These are phyloP conservation scores for Stichodactyla mertensii DNA, from an alignment of 64 coral and sea anemone genomes.

Conservation along the genomic window DNA sequence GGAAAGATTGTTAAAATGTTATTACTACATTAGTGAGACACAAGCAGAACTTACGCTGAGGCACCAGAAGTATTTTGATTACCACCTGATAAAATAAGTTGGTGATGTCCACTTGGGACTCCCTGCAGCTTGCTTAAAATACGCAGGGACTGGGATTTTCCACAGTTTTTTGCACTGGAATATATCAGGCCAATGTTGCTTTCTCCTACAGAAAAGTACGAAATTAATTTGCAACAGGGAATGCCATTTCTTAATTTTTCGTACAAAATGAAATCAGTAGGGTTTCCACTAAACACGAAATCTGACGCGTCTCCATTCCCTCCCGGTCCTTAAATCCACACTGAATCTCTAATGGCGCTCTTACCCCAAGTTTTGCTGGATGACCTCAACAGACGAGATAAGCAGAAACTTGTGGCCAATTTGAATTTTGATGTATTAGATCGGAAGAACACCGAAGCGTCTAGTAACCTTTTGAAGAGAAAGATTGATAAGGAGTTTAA, in stretches of 20 bases:
- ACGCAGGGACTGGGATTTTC: slow-evolving; percentile 11
- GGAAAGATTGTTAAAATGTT: background rate
- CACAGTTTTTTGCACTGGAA: slow-evolving; percentile 32
- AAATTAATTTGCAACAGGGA: background rate
- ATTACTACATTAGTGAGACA: background rate
- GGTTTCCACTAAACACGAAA: too few species aligned
- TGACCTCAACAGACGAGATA: background rate
- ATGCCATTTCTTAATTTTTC: too few species aligned
- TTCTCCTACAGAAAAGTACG: slow-evolving; percentile 11
- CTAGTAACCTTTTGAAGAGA: too few species aligned
- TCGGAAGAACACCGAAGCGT: too few species aligned
- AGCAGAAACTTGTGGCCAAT: background rate
- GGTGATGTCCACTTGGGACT: background rate
- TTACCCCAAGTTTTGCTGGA: background rate
- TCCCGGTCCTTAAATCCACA: too few species aligned
- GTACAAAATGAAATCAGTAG: too few species aligned
- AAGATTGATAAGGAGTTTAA: too few species aligned
- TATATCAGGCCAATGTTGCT: slow-evolving; percentile 43
- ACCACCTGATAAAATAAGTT: slow-evolving; percentile 7
- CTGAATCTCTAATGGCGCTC: background rate
- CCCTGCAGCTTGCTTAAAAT: slow-evolving; percentile 24
- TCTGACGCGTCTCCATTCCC: too few species aligned
- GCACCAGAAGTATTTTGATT: slow-evolving; percentile 14
- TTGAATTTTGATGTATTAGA: too few species aligned
- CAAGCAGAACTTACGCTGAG: background rate